Base-by-base conservation (phyloP, 2,888 invertebrate genomes). In the Alloplasta piceator region DNA sequence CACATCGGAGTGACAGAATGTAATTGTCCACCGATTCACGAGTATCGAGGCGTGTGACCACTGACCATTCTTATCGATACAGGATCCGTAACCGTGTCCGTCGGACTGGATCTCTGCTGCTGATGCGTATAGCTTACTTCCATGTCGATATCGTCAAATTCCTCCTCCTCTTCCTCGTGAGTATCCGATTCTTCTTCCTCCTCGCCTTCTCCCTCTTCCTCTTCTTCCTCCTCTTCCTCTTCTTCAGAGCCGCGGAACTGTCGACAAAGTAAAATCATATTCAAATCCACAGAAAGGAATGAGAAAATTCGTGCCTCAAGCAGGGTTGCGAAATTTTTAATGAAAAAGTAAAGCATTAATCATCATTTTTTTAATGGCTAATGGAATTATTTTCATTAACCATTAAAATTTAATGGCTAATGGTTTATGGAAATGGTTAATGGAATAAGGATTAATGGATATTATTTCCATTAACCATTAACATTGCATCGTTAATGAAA, bases 111-210 rank as follows among this genome's bases (percentile, higher is more conserved):
- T 86, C 90, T 89, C 83, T 90, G 92, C 82, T 90, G 90, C 80
- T 90, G 92, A 86, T 91, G 91, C 36, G 92, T 86, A 80, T 90
- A 92, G 86, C 91, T 92, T 71, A 92, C 91, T 89, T 92, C 92
- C 92, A 92, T 92, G 78, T 92, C 92, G 72, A 91, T 91, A 85
- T 92, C 92, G 80, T 92, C 92, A 70, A 92, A 86, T 83, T 92
- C 92, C 82, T 92, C 92, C 75, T 92, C 92, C 74, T 92, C 92
- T 50, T 92, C 92, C 80, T 92, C 92, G 61, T 92, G 92, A 5
- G 91, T 91, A 80, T 91, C 92, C 0, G 91, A 91, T 67, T 91
- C 92, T 83, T 92, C 92, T 79, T 92, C 92, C 67, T 92, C 92
- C 68, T 91, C 92, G 9, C 90, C 92, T 67, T 91, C 92, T 3